A percentile compares a stretch with the other conserved stretches of the same genome.
phyloP scores from a whole-genome alignment of 1,140 invertebrate genomes.

The Hyles euphorbiae region DNA sequence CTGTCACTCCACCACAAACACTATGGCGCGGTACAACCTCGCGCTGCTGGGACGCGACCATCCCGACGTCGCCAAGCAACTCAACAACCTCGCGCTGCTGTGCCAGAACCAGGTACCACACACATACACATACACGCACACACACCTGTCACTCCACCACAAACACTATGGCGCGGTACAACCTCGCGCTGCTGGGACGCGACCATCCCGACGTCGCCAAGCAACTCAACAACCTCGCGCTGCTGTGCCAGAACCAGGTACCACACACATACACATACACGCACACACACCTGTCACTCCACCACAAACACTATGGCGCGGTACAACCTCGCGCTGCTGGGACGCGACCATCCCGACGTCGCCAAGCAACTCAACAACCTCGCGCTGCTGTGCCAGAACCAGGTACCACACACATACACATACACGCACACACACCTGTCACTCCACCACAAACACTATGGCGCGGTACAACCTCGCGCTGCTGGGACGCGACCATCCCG shows the following conservation, averaged over 20 bases:
- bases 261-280: not conserved
- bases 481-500: conserved; percentile 97
- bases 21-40: conserved; percentile 93
- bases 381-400: conserved; percentile 92
- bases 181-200: conserved; percentile 96
- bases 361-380: conserved; percentile 99
- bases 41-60: conserved; percentile 97
- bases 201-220: conserved; percentile 99
- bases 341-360: conserved; percentile 98
- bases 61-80: conserved; percentile 99
- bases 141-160: too few species aligned
- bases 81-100: conserved; percentile 98
- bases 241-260: conserved; percentile 88
- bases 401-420: conserved; percentile 34
- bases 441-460: not conserved
- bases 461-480: conserved; percentile 85
- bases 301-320: not conserved
- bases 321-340: conserved; percentile 94
- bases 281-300: too few species aligned
- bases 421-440: too few species aligned
- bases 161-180: not conserved
- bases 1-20: not conserved
- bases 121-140: not conserved
- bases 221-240: conserved; percentile 98
- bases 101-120: conserved; percentile 81